These are phyloP conservation scores for Blomia tropicalis DNA, from an alignment of 2,888 invertebrate genomes.

Conservation along the genomic window DNA sequence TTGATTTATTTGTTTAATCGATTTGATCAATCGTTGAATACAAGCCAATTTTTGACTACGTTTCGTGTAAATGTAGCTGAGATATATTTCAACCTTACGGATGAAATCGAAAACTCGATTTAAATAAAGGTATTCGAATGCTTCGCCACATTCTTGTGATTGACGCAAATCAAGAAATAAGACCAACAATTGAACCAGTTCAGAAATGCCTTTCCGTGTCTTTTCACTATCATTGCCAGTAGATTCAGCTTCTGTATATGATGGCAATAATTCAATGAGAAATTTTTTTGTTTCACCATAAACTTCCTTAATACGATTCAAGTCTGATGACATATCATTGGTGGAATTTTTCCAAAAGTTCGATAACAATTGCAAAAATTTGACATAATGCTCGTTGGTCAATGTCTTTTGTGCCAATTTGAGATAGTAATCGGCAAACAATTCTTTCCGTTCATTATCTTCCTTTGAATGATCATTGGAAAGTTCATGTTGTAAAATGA, in stretches of 20 bases:
- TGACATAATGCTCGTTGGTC: conserved; percentile 11
- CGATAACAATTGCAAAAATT: conserved; percentile 17
- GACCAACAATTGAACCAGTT: conserved; percentile 22
- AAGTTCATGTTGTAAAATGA: not conserved
- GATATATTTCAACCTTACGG: conserved; percentile 23
- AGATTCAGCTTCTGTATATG: not conserved
- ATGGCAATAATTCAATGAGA: not conserved
- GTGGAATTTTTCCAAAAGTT: not conserved
- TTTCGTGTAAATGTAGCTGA: not conserved
- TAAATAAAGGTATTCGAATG: conserved; percentile 24
- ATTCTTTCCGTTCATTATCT: conserved; percentile 14
- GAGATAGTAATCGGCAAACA: conserved; percentile 15
- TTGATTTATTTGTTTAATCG: conserved; percentile 19
- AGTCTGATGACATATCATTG: not conserved
- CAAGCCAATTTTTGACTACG: not conserved
- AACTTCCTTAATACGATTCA: conserved; percentile 3
- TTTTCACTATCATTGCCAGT: not conserved
- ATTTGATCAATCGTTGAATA: conserved; percentile 13
- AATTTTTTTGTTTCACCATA: conserved; percentile 16
- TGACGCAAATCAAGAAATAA: conserved; percentile 18
- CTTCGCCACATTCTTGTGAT: conserved; percentile 20
- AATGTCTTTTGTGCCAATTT: conserved; percentile 17
- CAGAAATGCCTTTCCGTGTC: not conserved
- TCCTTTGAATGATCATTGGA: not conserved
- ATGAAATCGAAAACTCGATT: conserved; percentile 21